Evolutionary conservation across 1,140 invertebrate species (phyloP).

Genomic region (Macrosteles quadrilineatus): DNA sequence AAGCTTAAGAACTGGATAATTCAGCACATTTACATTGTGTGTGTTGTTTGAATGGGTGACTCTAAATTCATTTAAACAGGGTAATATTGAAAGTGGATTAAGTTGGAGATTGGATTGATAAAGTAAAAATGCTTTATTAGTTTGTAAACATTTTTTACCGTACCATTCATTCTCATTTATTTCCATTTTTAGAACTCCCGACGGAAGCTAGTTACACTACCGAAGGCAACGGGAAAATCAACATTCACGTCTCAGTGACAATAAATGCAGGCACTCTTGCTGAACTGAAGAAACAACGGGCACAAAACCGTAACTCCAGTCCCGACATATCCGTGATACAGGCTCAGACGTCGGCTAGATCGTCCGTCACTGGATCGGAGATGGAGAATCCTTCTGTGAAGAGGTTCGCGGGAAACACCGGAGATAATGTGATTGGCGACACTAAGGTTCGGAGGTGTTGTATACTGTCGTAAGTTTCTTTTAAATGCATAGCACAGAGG

Average conservation of each 20-base stretch:
- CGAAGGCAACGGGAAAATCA: conserved; percentile 84
- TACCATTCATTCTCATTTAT: too few relatives aligned
- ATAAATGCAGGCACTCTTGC: conserved; percentile 70
- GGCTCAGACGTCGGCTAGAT: neutral
- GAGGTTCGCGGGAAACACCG: conserved; percentile 66
- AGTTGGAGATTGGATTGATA: too few relatives aligned
- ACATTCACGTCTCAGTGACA: conserved; percentile 76
- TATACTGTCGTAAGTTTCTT: conserved; percentile 45
- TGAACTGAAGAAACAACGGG: conserved; percentile 86
- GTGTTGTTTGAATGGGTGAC: too few relatives aligned
- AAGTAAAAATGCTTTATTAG: too few relatives aligned
- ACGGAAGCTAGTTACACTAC: conserved; percentile 51
- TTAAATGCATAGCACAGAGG: too few relatives aligned
- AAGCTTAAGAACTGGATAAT: too few relatives aligned
- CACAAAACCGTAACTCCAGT: conserved; percentile 71
- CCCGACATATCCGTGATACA: conserved; percentile 20
- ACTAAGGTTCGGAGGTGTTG: conserved; percentile 64
- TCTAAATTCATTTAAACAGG: too few relatives aligned
- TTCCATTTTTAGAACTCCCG: conserved; percentile 43
- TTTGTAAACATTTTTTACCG: too few relatives aligned
- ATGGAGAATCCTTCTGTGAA: conserved; percentile 52
- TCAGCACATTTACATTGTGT: too few relatives aligned
- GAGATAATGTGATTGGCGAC: conserved; percentile 65
- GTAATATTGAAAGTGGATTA: too few relatives aligned
- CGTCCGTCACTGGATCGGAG: conserved; percentile 47